Percentiles rank a stretch among this genome's conserved stretches.
These are phyloP conservation scores for Ophion ventricosus DNA, from an alignment of 2,888 invertebrate genomes.

Conservation along the genomic window DNA sequence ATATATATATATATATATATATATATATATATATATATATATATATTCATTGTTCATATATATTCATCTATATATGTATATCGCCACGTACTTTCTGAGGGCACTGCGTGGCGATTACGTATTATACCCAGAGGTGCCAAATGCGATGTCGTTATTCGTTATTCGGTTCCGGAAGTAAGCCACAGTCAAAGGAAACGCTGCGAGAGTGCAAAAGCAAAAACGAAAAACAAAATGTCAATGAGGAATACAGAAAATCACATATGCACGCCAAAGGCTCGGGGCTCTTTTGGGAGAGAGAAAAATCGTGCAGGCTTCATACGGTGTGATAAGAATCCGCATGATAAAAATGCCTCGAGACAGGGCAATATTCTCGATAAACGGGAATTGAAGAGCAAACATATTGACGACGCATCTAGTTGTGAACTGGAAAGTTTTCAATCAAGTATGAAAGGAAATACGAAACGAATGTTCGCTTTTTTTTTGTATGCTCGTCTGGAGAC, in stretches of 20 bases:
- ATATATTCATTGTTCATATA: constrained; percentile 53
- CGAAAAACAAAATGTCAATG: constrained; percentile 12
- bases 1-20: constrained; percentile 36
- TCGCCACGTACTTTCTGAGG: constrained; percentile 58
- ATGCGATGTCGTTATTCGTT: constrained; percentile 67
- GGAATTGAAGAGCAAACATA: not conserved
- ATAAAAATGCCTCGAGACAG: not conserved
- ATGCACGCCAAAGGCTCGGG: constrained; percentile 61
- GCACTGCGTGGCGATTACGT: constrained; percentile 63
- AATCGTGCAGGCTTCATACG: constrained; percentile 48
- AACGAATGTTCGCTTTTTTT: not conserved
- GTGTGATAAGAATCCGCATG: constrained; percentile 8
- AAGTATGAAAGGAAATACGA: not conserved
- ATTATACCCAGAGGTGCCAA: constrained; percentile 73
- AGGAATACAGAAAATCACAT: constrained; percentile 8
- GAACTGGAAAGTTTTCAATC: not conserved
- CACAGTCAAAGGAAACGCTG: constrained; percentile 57
- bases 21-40: constrained; percentile 32
- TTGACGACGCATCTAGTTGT: not conserved
- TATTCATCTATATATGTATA: constrained; percentile 64
- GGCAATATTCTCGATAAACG: not conserved
- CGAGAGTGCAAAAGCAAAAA: constrained; percentile 36
- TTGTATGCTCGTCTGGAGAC: constrained; percentile 36
- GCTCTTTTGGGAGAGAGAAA: constrained; percentile 53
- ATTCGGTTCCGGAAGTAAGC: constrained; percentile 63